These are phyloP conservation scores for Epinephelus awoara DNA, from an alignment of 2,797 vertebrate species.

Conservation along the genomic window DNA sequence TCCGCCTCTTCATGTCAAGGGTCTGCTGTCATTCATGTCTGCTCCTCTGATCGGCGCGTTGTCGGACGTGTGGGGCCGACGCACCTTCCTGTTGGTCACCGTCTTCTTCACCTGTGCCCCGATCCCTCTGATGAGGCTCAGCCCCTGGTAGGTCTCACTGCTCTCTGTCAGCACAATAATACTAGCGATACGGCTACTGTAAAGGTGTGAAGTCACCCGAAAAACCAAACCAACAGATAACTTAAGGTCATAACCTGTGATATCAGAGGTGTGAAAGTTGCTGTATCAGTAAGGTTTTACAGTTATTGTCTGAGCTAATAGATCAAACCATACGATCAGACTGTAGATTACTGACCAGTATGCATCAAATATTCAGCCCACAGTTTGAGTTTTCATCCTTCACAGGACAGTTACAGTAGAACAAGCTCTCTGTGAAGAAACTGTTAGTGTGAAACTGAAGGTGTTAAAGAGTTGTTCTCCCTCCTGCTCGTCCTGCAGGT, in stretches of 20 bases:
- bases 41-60: conserved; percentile 93
- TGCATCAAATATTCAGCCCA: too few relatives aligned
- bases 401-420: background rate
- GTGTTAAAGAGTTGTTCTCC: background rate
- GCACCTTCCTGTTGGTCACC: conserved; percentile 92
- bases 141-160: conserved; percentile 84
- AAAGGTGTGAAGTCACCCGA: background rate
- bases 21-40: conserved; percentile 92
- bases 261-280: too few relatives aligned
- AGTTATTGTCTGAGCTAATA: too few relatives aligned
- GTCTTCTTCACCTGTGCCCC: conserved; percentile 95
- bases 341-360: background rate
- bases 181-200: background rate
- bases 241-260: too few relatives aligned
- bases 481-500: conserved; percentile 82
- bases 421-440: background rate
- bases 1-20: conserved; percentile 72
- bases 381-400: background rate
- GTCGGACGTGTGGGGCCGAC: conserved; percentile 93
- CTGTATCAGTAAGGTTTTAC: too few relatives aligned
- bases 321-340: background rate
- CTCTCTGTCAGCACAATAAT: background rate
- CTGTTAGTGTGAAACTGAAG: background rate
- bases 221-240: too few relatives aligned
- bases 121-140: conserved; percentile 94